Conservation (phyloP, 2,888 invertebrate species). For the Drosophila mimica region DNA sequence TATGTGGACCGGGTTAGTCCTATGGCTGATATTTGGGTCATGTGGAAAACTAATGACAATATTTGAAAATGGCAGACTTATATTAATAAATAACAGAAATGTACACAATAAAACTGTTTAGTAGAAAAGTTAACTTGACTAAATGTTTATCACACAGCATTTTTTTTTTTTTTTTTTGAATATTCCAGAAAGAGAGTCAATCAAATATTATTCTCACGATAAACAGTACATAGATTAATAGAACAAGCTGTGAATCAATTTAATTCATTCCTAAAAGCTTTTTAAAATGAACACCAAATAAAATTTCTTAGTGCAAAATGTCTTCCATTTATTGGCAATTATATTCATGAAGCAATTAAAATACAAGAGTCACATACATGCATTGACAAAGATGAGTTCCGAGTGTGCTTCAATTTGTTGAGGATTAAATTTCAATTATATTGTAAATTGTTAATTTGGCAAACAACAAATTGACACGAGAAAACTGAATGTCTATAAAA, state of each 20-base stretch:
- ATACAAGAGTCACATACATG: neutral
- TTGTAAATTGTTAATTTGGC: slow-evolving; percentile 35
- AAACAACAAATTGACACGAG: slow-evolving; percentile 24
- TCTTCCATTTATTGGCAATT: slow-evolving; percentile 1
- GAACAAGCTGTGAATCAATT: neutral
- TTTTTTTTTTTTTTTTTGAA: neutral
- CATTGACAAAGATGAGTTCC: neutral
- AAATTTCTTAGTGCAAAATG: neutral
- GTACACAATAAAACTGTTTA: neutral
- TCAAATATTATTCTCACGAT: too few species aligned
- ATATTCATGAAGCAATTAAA: slow-evolving; percentile 14
- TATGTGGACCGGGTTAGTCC: slow-evolving; percentile 12
- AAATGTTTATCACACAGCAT: neutral
- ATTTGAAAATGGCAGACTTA: slow-evolving; percentile 5
- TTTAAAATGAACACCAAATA: neutral
- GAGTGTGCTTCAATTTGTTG: slow-evolving; percentile 3
- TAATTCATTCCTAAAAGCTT: neutral
- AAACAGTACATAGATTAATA: too few species aligned
- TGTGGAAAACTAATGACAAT: slow-evolving; percentile 6
- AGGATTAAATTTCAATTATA: slow-evolving; percentile 64
- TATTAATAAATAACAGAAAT: neutral
- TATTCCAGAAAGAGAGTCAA: neutral
- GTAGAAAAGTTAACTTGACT: neutral
- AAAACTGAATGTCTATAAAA: slow-evolving; percentile 40
- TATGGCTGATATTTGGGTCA: slow-evolving; percentile 16